Evolutionary conservation across 2,113 vertebrate genomes (phyloP).

Genomic region (Tragelaphus imberbis): DNA sequence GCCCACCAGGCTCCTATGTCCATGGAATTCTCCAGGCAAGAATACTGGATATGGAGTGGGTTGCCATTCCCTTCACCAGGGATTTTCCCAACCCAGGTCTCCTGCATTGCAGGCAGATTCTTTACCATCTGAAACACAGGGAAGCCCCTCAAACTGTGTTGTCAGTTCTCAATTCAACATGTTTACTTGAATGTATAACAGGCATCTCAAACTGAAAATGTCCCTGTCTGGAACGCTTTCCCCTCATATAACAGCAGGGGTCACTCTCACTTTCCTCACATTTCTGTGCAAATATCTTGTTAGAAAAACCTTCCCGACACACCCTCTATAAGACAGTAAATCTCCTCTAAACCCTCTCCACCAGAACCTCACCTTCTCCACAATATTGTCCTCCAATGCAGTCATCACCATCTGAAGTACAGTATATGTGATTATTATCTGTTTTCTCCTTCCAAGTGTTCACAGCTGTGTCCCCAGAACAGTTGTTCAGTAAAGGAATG

Average conservation of each 20-base stretch:
- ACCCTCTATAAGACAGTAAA: neutral
- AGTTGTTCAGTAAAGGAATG: slow-evolving; percentile 7
- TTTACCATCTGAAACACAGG: neutral
- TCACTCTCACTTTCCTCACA: neutral
- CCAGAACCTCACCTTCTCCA: neutral
- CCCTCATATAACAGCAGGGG: neutral
- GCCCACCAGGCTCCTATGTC: neutral
- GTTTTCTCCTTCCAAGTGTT: neutral
- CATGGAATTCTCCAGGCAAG: neutral
- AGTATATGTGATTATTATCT: neutral
- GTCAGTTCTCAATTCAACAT: neutral
- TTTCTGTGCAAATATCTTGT: neutral
- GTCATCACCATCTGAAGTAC: neutral
- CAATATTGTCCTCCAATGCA: neutral
- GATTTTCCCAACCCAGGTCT: neutral
- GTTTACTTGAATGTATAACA: neutral
- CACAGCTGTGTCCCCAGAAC: neutral
- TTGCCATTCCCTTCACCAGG: neutral
- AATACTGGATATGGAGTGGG: neutral
- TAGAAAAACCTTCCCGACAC: neutral
- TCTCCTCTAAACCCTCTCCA: neutral
- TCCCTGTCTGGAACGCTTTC: neutral
- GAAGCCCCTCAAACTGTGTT: neutral
- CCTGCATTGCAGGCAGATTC: neutral
- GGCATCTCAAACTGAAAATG: neutral